Percentiles rank a stretch among this genome's conserved stretches.
Conservation (phyloP, 2,888 invertebrate species). For the Ennomos quercinarius region DNA sequence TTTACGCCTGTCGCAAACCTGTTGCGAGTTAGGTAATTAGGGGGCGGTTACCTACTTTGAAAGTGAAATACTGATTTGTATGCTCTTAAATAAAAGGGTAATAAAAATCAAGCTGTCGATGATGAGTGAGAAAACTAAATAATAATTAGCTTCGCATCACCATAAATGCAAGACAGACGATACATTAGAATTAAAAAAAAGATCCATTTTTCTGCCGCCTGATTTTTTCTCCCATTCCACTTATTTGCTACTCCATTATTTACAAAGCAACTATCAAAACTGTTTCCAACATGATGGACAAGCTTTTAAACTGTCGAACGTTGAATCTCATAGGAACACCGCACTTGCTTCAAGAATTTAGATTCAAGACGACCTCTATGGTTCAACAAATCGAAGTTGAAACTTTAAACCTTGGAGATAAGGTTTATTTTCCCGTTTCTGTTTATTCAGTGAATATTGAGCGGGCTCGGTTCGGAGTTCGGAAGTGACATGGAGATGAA, state of each 20-base stretch:
- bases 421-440: conserved; percentile 24
- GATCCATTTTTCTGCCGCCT: too few species aligned
- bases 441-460: conserved; percentile 61
- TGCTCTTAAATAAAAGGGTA: too few species aligned
- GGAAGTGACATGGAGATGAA: conserved; percentile 53
- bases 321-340: conserved; percentile 50
- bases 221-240: not conserved
- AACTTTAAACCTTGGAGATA: conserved; percentile 15
- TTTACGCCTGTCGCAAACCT: too few species aligned
- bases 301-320: conserved; percentile 50
- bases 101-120: too few species aligned
- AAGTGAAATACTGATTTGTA: too few species aligned
- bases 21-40: too few species aligned
- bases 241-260: conserved; percentile 31
- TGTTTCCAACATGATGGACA: conserved; percentile 38
- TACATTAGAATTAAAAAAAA: too few species aligned
- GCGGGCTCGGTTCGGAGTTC: conserved; percentile 56
- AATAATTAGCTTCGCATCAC: too few species aligned
- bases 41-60: too few species aligned
- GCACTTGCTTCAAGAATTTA: conserved; percentile 41
- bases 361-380: conserved; percentile 37
- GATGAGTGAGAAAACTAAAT: too few species aligned
- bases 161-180: too few species aligned
- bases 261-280: conserved; percentile 29
- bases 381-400: conserved; percentile 11